These are phyloP conservation scores for Nephrotoma appendiculata DNA, from an alignment of 2,888 invertebrate genomes.

Conservation along the genomic window DNA sequence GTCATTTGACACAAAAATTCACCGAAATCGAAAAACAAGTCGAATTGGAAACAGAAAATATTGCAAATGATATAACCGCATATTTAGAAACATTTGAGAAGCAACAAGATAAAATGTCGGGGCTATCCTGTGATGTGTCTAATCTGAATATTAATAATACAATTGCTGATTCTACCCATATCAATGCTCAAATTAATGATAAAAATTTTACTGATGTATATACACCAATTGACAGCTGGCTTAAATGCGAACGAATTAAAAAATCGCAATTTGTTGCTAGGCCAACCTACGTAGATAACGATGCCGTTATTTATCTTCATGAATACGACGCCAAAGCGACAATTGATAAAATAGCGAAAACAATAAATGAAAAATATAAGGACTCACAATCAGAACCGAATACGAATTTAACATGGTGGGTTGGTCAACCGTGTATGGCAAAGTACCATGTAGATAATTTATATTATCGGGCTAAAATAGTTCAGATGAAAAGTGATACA, in stretches of 20 bases:
- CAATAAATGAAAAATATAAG: slow-evolving; percentile 35
- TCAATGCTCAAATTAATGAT: slow-evolving; percentile 9
- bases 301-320: slow-evolving; percentile 34
- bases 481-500: slow-evolving; percentile 31
- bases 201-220: slow-evolving; percentile 17
- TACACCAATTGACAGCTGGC: slow-evolving; percentile 39
- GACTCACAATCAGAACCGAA: slow-evolving; percentile 29
- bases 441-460: slow-evolving; percentile 45
- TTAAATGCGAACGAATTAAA: slow-evolving; percentile 37
- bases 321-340: slow-evolving; percentile 23
- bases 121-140: neutral
- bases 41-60: slow-evolving; percentile 5
- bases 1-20: slow-evolving; percentile 26
- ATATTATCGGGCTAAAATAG: slow-evolving; percentile 56
- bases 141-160: neutral
- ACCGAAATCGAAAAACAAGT: slow-evolving; percentile 2
- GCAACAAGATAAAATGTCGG: neutral
- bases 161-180: neutral
- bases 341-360: slow-evolving; percentile 36
- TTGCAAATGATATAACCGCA: slow-evolving; percentile 6
- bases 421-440: slow-evolving; percentile 54
- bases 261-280: slow-evolving; percentile 40
- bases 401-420: slow-evolving; percentile 34
- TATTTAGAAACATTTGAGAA: slow-evolving; percentile 8
- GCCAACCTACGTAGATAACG: slow-evolving; percentile 46